Evolutionary conservation across 1,140 invertebrate species (phyloP).

Genomic region (Achatina immaculata): DNA sequence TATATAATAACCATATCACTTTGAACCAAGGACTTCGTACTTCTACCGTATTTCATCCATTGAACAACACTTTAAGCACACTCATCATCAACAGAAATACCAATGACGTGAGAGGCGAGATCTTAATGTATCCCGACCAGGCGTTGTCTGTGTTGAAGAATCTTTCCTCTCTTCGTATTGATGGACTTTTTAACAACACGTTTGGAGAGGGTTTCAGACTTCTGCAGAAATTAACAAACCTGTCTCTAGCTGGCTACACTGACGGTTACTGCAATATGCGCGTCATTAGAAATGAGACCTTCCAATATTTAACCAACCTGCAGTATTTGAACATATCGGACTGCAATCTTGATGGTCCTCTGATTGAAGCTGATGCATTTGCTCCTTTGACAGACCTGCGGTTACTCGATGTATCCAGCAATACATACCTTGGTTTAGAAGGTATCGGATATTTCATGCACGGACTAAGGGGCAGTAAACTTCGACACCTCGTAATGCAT

Average conservation of each 20-base stretch:
- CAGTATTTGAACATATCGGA: slow-evolving; percentile 9
- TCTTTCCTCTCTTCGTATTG: background rate
- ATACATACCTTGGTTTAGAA: slow-evolving; percentile 13
- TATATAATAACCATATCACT: slow-evolving; percentile 14
- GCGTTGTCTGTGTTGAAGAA: slow-evolving; percentile 26
- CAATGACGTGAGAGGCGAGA: background rate
- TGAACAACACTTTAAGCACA: background rate
- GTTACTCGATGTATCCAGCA: slow-evolving; percentile 23
- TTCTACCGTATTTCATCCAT: slow-evolving; percentile 13
- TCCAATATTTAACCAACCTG: background rate
- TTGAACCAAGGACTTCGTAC: background rate
- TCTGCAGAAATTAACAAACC: slow-evolving; percentile 1
- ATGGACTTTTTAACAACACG: background rate
- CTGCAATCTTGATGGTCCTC: background rate
- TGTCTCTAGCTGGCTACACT: background rate
- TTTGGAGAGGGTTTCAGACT: background rate
- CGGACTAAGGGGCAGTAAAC: slow-evolving; percentile 12
- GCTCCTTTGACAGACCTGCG: background rate
- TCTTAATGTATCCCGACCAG: slow-evolving; percentile 11
- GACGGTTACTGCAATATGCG: slow-evolving; percentile 5
- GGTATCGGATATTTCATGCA: slow-evolving; percentile 23
- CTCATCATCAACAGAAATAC: slow-evolving; percentile 24
- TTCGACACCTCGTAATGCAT: slow-evolving; percentile 3
- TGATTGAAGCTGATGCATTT: background rate
- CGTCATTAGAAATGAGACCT: background rate